These are phyloP conservation scores for Carassius auratus DNA, from an alignment of 2,113 vertebrate genomes.

Conservation along the genomic window DNA sequence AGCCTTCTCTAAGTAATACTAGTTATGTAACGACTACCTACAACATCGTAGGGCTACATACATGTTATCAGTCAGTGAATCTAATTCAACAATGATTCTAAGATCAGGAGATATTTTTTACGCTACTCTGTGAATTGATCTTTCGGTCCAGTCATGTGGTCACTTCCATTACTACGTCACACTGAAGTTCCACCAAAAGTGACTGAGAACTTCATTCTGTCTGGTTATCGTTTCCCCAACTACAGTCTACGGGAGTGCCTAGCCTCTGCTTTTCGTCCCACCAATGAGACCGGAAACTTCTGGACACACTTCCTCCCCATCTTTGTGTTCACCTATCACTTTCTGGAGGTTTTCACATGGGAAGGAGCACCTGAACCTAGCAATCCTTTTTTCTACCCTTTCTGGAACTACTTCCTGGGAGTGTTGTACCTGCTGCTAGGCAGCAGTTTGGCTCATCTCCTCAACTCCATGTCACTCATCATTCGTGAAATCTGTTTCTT, in stretches of 20 bases:
- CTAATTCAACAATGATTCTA: not conserved
- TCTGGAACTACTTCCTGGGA: constrained; percentile 79
- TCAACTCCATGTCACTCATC: constrained; percentile 81
- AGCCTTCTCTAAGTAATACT: not conserved
- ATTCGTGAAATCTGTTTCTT: constrained; percentile 80
- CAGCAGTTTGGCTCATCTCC: constrained; percentile 81
- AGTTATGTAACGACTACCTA: not conserved
- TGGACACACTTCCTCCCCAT: constrained; percentile 82
- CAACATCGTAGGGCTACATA: not conserved
- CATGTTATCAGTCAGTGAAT: not conserved
- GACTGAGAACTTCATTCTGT: constrained; percentile 78
- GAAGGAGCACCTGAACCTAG: constrained; percentile 40
- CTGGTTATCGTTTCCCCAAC: constrained; percentile 79
- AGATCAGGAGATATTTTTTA: constrained; percentile 15
- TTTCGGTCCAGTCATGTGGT: constrained; percentile 62
- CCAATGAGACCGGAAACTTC: constrained; percentile 82
- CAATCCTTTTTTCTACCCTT: constrained; percentile 76
- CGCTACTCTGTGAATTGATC: not conserved
- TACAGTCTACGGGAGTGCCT: constrained; percentile 79
- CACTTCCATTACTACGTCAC: constrained; percentile 70
- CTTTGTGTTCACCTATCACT: constrained; percentile 75
- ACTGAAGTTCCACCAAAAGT: constrained; percentile 74
- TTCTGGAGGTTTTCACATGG: constrained; percentile 73
- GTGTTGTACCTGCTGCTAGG: constrained; percentile 77
- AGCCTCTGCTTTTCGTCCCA: constrained; percentile 77